A percentile compares a stretch with the other conserved stretches of the same genome.
Conservation (phyloP, 2,797 vertebrate species). For the Semotilus atromaculatus region DNA sequence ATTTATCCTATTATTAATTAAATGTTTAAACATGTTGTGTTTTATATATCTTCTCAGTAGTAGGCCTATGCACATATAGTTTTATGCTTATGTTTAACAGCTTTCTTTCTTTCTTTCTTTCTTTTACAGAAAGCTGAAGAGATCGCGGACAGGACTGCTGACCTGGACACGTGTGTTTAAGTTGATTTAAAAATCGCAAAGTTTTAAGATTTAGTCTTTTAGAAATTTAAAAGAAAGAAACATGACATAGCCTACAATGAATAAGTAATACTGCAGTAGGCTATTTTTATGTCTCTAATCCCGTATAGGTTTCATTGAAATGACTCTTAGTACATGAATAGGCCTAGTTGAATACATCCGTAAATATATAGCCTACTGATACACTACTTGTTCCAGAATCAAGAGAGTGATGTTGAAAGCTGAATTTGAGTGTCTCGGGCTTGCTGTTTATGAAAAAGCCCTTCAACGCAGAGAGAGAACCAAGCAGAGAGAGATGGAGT, state of each 20-base stretch:
- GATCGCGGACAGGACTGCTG: slow-evolving; percentile 37
- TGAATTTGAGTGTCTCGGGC: slow-evolving; percentile 62
- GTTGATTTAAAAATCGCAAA: background rate
- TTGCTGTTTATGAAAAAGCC: slow-evolving; percentile 54
- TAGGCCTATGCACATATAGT: background rate
- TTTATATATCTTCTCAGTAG: background rate
- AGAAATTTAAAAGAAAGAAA: background rate
- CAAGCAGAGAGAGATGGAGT: slow-evolving; percentile 58
- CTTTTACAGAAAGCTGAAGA: slow-evolving; percentile 50
- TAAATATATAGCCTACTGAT: background rate
- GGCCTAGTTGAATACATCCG: background rate
- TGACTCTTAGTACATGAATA: background rate
- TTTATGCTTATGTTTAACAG: background rate
- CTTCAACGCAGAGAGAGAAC: slow-evolving; percentile 36
- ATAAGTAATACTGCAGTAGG: background rate
- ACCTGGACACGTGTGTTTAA: slow-evolving; percentile 57
- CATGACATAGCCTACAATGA: too few species aligned
- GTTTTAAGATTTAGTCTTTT: background rate
- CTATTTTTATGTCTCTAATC: background rate
- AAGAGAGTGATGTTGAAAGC: slow-evolving; percentile 47
- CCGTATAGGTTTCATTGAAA: background rate
- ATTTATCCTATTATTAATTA: background rate
- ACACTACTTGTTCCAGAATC: slow-evolving; percentile 48
- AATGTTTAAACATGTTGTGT: background rate
- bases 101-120: background rate